A percentile compares a stretch with the other conserved stretches of the same genome.
phyloP scores from a whole-genome alignment of 1,140 invertebrate genomes.

The Megalopta genalis region DNA sequence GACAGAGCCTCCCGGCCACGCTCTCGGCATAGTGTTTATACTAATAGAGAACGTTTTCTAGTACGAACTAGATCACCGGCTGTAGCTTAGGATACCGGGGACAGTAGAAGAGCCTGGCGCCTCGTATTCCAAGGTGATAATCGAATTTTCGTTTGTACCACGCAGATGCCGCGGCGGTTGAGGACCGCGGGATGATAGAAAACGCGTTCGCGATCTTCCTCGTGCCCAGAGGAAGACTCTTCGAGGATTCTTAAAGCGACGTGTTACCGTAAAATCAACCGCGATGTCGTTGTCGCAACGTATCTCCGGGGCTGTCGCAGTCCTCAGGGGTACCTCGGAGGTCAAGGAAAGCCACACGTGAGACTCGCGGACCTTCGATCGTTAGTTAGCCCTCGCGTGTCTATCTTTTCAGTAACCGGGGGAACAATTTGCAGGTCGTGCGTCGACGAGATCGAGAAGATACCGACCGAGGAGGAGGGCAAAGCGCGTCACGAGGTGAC shows the following conservation, averaged over 20 bases:
- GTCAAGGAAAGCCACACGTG: conserved; percentile 52
- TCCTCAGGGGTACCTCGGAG: conserved; percentile 57
- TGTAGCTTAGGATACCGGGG: no score
- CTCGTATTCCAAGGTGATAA: neutral
- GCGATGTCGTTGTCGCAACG: conserved; percentile 66
- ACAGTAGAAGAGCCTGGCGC: no score
- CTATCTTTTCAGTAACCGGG: conserved; percentile 18
- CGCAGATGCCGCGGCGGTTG: conserved; percentile 1
- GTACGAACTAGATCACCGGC: no score
- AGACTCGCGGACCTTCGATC: conserved; percentile 37
- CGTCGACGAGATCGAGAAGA: conserved; percentile 72
- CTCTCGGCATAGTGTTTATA: no score
- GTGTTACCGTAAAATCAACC: conserved; percentile 3
- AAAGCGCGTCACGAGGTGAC: conserved; percentile 45
- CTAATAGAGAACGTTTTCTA: no score
- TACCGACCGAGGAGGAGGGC: conserved; percentile 69
- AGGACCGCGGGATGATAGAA: conserved; percentile 53
- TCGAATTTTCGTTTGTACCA: neutral
- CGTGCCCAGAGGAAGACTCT: conserved; percentile 23
- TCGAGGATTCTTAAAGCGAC: conserved; percentile 40
- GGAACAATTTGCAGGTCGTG: conserved; percentile 61
- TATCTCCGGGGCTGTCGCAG: conserved; percentile 62
- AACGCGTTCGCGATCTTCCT: conserved; percentile 28
- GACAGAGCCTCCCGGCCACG: no score
- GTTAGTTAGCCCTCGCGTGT: conserved; percentile 20